phyloP scores from a whole-genome alignment of 2,797 vertebrate genomes.

The Cephalopachus bancanus region DNA sequence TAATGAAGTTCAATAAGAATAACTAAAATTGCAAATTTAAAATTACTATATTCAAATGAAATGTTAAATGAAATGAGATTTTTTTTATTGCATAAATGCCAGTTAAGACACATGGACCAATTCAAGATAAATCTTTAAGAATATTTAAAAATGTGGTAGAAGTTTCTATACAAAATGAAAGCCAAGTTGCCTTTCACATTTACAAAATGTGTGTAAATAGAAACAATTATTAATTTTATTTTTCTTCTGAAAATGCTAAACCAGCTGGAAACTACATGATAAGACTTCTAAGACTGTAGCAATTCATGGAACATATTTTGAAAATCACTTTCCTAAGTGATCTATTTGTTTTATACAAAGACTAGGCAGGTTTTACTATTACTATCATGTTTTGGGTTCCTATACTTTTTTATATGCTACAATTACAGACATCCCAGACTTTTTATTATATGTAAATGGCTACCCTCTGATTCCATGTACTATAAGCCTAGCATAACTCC shows the following conservation, averaged over 20 bases:
- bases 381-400: neutral
- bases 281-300: neutral
- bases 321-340: neutral
- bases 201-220: neutral
- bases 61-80: neutral
- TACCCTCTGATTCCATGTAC: neutral
- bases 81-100: neutral
- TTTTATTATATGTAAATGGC: neutral
- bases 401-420: neutral
- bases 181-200: neutral
- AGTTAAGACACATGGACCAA: neutral
- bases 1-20: neutral
- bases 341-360: neutral
- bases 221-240: neutral
- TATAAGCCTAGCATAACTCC: neutral
- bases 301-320: neutral
- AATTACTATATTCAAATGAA: neutral
- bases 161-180: constrained; percentile 23
- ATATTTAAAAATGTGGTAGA: neutral
- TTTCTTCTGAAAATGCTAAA: constrained; percentile 33
- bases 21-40: constrained; percentile 41
- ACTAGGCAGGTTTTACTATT: neutral
- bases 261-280: neutral
- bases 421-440: neutral
- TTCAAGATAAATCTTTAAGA: constrained; percentile 27